Conservation (phyloP, 2,797 vertebrate genomes). For the Graptemys geographica region DNA sequence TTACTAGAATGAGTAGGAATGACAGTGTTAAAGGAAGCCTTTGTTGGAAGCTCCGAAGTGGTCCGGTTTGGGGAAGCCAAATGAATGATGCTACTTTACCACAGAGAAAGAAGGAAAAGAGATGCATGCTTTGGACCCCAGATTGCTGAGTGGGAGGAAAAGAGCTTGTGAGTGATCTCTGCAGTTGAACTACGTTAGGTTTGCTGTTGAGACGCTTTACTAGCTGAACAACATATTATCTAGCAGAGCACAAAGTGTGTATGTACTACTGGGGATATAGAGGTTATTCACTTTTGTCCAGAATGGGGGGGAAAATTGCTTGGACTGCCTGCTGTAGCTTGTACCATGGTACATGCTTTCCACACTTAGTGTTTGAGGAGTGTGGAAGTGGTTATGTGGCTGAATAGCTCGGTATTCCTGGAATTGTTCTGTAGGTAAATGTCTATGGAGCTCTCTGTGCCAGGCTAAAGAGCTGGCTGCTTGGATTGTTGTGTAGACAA, state of each 20-base stretch:
- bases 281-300: conserved; percentile 32
- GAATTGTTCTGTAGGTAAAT: conserved; percentile 57
- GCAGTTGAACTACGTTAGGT: rapidly evolving
- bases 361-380: background rate
- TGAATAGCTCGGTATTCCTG: conserved; percentile 10
- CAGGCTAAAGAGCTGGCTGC: conserved; percentile 59
- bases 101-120: background rate
- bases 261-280: conserved; percentile 60
- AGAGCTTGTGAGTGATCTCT: background rate
- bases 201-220: background rate
- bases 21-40: background rate
- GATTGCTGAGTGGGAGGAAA: background rate
- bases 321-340: conserved; percentile 6
- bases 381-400: background rate
- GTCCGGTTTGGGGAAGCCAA: background rate
- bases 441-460: conserved; percentile 54
- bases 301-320: conserved; percentile 19
- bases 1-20: background rate
- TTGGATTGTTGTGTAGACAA: conserved; percentile 68
- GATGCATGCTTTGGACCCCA: background rate
- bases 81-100: background rate
- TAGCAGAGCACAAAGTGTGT: conserved; percentile 31
- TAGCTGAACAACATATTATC: conserved; percentile 15
- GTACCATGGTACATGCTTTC: background rate
- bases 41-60: background rate